A percentile compares a stretch with the other conserved stretches of the same genome.
Evolutionary conservation across 2,113 vertebrate genomes (phyloP).

Genomic region (Clarias batrachus): DNA sequence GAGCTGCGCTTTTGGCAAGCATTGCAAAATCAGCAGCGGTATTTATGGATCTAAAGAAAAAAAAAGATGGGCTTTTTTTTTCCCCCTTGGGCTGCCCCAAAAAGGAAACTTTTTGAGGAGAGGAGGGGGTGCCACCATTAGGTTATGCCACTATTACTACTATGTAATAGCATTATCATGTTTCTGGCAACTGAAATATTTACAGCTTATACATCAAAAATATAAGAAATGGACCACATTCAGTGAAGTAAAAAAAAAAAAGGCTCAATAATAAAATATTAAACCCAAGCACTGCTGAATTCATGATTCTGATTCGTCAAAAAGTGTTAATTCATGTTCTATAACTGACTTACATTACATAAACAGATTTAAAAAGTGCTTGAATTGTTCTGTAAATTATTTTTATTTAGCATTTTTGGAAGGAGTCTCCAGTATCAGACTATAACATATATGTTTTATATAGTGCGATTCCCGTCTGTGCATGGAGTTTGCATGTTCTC

Average conservation of each 20-base stretch:
- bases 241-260: not conserved
- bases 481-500: too few relatives aligned
- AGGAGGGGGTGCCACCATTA: not conserved
- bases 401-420: not conserved
- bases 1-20: constrained; percentile 74
- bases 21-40: constrained; percentile 62
- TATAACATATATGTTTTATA: not conserved
- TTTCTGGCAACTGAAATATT: not conserved
- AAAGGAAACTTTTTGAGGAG: constrained; percentile 12
- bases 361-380: not conserved
- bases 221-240: not conserved
- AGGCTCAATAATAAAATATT: not conserved
- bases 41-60: constrained; percentile 58
- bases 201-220: not conserved
- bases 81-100: not conserved
- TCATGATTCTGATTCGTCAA: not conserved
- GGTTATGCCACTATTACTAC: not conserved
- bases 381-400: not conserved
- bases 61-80: constrained; percentile 42
- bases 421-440: not conserved
- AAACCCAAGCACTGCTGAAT: not conserved
- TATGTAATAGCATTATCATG: not conserved
- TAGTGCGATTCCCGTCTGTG: too few relatives aligned
- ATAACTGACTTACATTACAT: not conserved
- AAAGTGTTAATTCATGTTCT: not conserved